Base-by-base conservation (phyloP, 2,888 invertebrate genomes). In the Dynastes tityus region DNA sequence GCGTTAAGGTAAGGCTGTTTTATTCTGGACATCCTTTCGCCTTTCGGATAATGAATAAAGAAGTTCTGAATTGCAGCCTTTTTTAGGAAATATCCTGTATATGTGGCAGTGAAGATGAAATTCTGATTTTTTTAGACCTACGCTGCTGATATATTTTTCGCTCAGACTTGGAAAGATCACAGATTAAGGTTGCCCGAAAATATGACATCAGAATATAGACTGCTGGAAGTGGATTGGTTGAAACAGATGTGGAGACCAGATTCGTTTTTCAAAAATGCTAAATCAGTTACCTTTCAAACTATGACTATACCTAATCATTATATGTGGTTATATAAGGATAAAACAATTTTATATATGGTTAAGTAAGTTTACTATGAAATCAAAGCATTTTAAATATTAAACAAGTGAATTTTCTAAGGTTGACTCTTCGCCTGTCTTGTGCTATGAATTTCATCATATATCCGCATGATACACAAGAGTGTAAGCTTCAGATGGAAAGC, bases 281-380 rank as follows among this genome's bases (percentile, higher is more conserved):
- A 97, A 89, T 95, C 96, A 0, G 97, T 97, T 1, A 97, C 96
- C 9, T 97, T 97, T 87, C 97, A 97, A 88, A 97, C 97, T 0
- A 97, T 97, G 96, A 97, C 97, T 58, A 96, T 97, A 82, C 97
- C 97, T 0, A 97, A 97, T 90, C 97, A 97, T 88, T 97, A 97
- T 88, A 93, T 97, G 85, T 97, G 97, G 96, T 90, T 97, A 78
- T 96, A 97, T 88, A 95, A 94, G 87, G 95, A 95, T 86, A 95
- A 95, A 88, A 95, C 94, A 16, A 96, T 95, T 82, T 90, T 95
- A 27, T 97, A 97, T 88, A 95, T 95, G 94, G 94, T 96, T 85
- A 97, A 97, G 92, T 93, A 90, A 88, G 92, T 89, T 13, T 27
- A 1, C 51, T 58, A 49, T 53, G 22, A 63, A 64, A 45, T 2